A percentile compares a stretch with the other conserved stretches of the same genome.
phyloP scores from a whole-genome alignment of 2,888 invertebrate species.

The Theodoxus fluviatilis region DNA sequence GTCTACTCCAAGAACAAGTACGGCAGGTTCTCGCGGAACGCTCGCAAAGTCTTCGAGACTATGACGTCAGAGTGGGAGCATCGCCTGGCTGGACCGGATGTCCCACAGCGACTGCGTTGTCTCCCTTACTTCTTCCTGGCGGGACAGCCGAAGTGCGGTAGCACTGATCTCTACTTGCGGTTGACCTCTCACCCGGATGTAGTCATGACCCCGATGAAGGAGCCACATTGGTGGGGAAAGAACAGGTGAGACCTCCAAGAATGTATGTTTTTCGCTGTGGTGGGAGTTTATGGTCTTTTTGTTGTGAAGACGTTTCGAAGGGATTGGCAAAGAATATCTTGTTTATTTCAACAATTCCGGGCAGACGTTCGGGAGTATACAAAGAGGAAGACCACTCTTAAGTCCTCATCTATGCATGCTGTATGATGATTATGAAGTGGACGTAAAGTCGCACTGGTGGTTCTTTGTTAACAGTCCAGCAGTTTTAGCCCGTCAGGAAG shows the following conservation, averaged over 20 bases:
- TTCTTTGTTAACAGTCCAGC: too few species aligned
- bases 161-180: constrained; percentile 50
- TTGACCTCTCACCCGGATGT: constrained; percentile 50
- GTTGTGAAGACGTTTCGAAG: background rate
- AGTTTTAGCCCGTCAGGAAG: too few species aligned
- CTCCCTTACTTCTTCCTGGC: constrained; percentile 80
- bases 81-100: constrained; percentile 25
- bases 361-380: background rate
- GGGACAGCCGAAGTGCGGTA: constrained; percentile 56
- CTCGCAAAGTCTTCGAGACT: constrained; percentile 26
- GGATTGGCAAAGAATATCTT: background rate
- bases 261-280: background rate
- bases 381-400: too few species aligned
- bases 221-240: constrained; percentile 57
- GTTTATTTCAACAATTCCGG: background rate
- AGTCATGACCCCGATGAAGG: constrained; percentile 48
- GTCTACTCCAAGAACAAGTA: constrained; percentile 46
- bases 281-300: background rate
- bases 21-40: constrained; percentile 35
- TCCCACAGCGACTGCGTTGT: constrained; percentile 69
- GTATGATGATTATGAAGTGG: too few species aligned
- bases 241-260: constrained; percentile 40
- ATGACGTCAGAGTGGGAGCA: constrained; percentile 25
- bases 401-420: too few species aligned
- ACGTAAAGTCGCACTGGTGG: too few species aligned